Base-by-base conservation (phyloP, 1,140 invertebrate species). In the Drosophila guanche region DNA sequence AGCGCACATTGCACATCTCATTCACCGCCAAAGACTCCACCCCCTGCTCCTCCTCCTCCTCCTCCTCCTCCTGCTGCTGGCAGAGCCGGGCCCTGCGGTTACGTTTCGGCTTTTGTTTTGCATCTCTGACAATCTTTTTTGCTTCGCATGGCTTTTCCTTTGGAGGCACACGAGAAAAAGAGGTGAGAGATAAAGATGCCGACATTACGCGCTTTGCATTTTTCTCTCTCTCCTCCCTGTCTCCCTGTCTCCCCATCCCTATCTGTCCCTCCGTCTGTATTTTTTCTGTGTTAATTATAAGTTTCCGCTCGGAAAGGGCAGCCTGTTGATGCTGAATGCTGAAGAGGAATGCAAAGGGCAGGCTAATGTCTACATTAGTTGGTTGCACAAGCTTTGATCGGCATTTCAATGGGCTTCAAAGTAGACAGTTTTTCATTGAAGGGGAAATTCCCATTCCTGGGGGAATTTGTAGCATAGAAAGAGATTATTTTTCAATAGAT, bases 241-340 rank as follows among this genome's bases (percentile, higher is more conserved):
- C 37, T 22, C 23, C 7, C 23, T 2, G 0, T 10, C 25, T 2
- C 7, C n/a, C 4, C 22, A n/a, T 20, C 4, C 16, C 0, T 4
- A 10, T 29, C 29, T 12, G 29, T 40, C 29, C 16, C 4, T 50
- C 47, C 3, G 1, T 20, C 33, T 29, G 4, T 40, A 52, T 56
- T 68, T 70, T 70, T 69, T 61, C 73, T 76, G 56, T 76, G 83
- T 88, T 86, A 86, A 86, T 86, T 88, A 86, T 86, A 76, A 72
- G 74, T 73, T 73, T 81, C 77, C 81, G 75, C 79, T 62, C 74
- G 55, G 71, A 55, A 72, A 45, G 69, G 70, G 46, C 63, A 45
- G 45, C 20, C 10, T 47, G 20, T 47, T 12, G 33, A 10, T 12
- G 25, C 25, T 65, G 25, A 5, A 5, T 27, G 5, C 25, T 27